Conservation (phyloP, 2,113 vertebrate genomes). For the Chloebia gouldiae region DNA sequence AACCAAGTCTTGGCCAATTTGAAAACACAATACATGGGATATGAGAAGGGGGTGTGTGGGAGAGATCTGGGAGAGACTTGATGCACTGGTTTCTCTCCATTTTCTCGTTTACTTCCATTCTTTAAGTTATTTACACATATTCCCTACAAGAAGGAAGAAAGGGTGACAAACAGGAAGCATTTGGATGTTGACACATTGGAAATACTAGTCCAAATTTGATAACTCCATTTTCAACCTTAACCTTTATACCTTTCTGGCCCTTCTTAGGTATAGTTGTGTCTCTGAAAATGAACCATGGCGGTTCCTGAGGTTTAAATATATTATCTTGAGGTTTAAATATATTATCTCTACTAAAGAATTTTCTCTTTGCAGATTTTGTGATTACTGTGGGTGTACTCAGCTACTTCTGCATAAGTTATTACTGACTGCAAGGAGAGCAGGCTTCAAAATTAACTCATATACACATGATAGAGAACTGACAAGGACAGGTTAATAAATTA, state of each 20-base stretch:
- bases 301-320: neutral
- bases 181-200: neutral
- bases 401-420: neutral
- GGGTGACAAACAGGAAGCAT: neutral
- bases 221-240: neutral
- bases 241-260: neutral
- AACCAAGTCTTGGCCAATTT: neutral
- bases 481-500: neutral
- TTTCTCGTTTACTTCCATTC: neutral
- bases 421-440: neutral
- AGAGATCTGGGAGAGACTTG: neutral
- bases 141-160: neutral
- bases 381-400: neutral
- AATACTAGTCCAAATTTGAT: neutral
- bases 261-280: neutral
- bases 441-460: neutral
- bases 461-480: neutral
- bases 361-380: neutral
- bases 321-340: neutral
- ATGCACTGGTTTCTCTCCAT: neutral
- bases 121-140: neutral
- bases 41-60: neutral
- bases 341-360: neutral
- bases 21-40: neutral
- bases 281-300: neutral